Base-by-base conservation (phyloP, 2,797 vertebrate genomes). In the Hypotaenidia philippensis region DNA sequence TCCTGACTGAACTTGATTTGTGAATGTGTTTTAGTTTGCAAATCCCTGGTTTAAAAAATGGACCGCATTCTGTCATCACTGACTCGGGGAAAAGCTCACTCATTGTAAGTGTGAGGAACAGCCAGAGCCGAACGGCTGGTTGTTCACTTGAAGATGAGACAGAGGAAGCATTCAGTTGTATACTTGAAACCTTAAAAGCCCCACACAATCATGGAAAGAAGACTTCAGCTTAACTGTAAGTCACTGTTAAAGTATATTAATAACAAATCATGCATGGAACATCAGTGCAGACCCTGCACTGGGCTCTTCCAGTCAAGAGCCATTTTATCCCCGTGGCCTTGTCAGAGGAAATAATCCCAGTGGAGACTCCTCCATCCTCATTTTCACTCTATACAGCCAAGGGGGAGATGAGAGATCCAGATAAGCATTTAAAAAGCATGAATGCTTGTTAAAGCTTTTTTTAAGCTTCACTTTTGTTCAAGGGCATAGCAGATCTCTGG, bases 401-500 rank as follows among this genome's bases (percentile, higher is more conserved):
- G 11, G 27, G 26, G 36, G 22, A 85, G 32, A 15, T 1, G 6
- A 83, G 31, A 89, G 56, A 20, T 56, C 27, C 70, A 79, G 57
- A 89, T 26, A 89, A 86, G 59, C 15, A 34, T 47, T 81, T 80
- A 27, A 65, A 91, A 94, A 91, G 41, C 7, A n/a, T 9, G 18
- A 56, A 60, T 18, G 14, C 44, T 90, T 83, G 25, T 77, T 78
- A 72, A 80, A 87, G 9, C 15, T 69, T 69, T 94, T 87, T 87
- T 81, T 71, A 80, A 92, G 31, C 63, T 76, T 91, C 56, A 34
- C 57, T 93, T 83, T 86, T 90, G 47, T 93, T 89, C 47, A 71
- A 78, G 84, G 65, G 45, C 55, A 45, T 34, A 89, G 57, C 34
- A 81, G 65, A 90, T 63, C 69, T 89, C 57, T 86, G 65, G 72